These are phyloP conservation scores for Standfussiana lucernea DNA, from an alignment of 2,888 invertebrate species.

Conservation along the genomic window DNA sequence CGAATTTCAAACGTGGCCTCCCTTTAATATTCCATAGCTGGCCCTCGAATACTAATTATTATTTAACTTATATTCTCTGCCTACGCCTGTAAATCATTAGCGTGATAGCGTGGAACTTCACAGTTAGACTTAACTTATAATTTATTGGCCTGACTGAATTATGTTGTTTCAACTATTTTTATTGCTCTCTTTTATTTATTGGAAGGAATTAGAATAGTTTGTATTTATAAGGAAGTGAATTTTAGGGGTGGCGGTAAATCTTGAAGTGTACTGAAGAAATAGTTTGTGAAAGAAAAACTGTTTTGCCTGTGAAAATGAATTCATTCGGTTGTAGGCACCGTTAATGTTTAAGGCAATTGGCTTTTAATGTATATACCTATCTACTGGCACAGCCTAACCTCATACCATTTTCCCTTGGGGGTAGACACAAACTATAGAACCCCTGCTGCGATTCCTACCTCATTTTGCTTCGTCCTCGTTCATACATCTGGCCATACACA, in stretches of 20 bases:
- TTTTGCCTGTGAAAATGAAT: too few species aligned
- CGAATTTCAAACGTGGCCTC: slow-evolving; percentile 73
- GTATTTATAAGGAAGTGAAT: slow-evolving; percentile 33
- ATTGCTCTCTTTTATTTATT: slow-evolving; percentile 50
- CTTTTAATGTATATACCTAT: too few species aligned
- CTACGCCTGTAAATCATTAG: slow-evolving; percentile 58
- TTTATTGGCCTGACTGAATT: slow-evolving; percentile 62
- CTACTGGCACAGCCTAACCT: too few species aligned
- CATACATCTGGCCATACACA: too few species aligned
- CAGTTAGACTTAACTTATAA: slow-evolving; percentile 55
- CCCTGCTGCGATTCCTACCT: too few species aligned
- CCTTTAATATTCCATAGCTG: slow-evolving; percentile 74
- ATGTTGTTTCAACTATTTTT: slow-evolving; percentile 65
- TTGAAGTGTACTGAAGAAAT: neutral
- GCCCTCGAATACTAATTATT: slow-evolving; percentile 82
- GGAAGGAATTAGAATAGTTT: slow-evolving; percentile 20
- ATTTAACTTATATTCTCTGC: slow-evolving; percentile 58
- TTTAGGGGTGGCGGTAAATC: slow-evolving; percentile 4
- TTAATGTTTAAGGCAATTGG: too few species aligned
- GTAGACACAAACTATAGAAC: too few species aligned
- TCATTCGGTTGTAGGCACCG: too few species aligned
- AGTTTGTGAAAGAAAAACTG: too few species aligned
- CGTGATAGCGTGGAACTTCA: slow-evolving; percentile 59
- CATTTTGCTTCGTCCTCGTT: too few species aligned
- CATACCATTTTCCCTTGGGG: too few species aligned